phyloP scores from a whole-genome alignment of 2,797 vertebrate species.

The Artibeus lituratus region DNA sequence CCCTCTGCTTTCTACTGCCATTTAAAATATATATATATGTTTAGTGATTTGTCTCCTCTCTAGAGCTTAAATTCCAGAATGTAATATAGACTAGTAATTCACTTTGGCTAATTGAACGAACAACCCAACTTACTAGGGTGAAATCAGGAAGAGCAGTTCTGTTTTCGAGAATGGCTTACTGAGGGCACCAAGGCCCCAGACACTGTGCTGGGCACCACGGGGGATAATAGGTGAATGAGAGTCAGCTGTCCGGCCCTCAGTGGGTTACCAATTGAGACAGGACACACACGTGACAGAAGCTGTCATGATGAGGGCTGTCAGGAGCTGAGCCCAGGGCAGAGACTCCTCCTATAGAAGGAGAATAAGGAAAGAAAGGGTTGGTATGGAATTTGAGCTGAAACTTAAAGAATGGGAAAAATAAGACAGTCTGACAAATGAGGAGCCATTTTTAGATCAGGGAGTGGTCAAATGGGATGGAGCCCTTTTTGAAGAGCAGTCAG shows the following conservation, averaged over 20 bases:
- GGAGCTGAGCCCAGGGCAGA: neutral
- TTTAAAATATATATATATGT: neutral
- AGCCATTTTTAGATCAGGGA: neutral
- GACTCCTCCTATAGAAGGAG: neutral
- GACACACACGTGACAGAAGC: too few species aligned
- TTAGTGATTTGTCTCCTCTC: neutral
- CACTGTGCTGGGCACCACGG: neutral
- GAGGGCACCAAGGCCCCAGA: neutral
- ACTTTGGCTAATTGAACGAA: neutral
- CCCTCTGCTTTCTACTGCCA: neutral
- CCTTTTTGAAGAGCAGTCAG: neutral
- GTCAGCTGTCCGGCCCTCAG: neutral
- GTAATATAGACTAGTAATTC: neutral
- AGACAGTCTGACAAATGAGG: neutral
- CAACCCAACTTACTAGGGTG: neutral
- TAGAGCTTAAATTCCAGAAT: neutral
- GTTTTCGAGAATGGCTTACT: neutral
- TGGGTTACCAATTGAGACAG: neutral
- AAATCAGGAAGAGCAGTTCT: neutral
- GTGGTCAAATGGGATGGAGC: neutral
- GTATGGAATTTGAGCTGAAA: neutral
- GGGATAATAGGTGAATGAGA: neutral
- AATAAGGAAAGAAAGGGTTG: neutral
- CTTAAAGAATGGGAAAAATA: neutral
- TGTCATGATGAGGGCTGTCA: neutral